These are phyloP conservation scores for Stegophylla sp. DNA, from an alignment of 2,888 invertebrate species.

Conservation along the genomic window DNA sequence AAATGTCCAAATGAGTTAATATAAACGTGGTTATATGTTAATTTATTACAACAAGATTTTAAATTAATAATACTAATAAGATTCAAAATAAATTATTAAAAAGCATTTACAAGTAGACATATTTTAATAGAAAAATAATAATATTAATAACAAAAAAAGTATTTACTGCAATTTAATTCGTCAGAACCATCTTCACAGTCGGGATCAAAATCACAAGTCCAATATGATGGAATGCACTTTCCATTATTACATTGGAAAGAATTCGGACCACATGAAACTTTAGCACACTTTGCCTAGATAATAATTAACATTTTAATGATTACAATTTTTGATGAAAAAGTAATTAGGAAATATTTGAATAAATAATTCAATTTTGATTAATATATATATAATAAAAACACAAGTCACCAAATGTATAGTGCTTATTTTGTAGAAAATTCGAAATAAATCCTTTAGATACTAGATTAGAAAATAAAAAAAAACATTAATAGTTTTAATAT, in stretches of 20 bases:
- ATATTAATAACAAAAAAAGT: conserved; percentile 1
- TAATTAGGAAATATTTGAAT: conserved; percentile 25
- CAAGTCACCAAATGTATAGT: too few relatives aligned
- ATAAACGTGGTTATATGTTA: too few relatives aligned
- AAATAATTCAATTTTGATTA: too few relatives aligned
- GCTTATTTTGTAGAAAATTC: too few relatives aligned
- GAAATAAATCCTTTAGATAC: too few relatives aligned
- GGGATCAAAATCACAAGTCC: conserved; percentile 71
- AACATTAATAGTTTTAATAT: too few relatives aligned
- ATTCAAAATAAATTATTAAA: too few relatives aligned
- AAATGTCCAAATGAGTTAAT: too few relatives aligned
- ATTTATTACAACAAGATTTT: too few relatives aligned
- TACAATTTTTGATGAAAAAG: conserved; percentile 17
- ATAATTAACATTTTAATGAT: neutral
- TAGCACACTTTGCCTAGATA: conserved; percentile 46
- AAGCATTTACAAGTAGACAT: neutral
- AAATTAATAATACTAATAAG: too few relatives aligned
- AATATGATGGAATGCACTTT: conserved; percentile 72
- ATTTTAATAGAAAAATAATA: neutral
- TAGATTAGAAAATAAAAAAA: too few relatives aligned
- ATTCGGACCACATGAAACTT: conserved; percentile 68
- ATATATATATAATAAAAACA: too few relatives aligned
- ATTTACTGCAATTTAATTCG: conserved; percentile 69
- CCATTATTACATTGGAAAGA: conserved; percentile 71
- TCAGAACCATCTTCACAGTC: conserved; percentile 73